Percentiles rank a stretch among this genome's conserved stretches.
These are phyloP conservation scores for Parochlus steinenii DNA, from an alignment of 2,888 invertebrate species.

Conservation along the genomic window DNA sequence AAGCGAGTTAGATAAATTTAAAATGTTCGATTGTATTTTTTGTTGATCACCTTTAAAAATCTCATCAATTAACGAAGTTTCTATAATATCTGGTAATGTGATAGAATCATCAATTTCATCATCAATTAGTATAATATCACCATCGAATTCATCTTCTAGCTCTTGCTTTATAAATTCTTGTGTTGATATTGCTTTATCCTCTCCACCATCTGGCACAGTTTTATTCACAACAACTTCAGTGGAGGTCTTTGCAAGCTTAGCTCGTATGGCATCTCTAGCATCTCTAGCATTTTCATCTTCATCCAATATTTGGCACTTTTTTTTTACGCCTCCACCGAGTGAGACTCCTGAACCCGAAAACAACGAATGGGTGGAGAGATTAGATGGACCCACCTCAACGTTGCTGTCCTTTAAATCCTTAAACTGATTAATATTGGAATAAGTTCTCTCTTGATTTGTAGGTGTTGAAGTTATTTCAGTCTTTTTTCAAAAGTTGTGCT, in stretches of 20 bases:
- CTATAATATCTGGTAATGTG: slow-evolving; percentile 11
- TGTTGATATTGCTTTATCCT: background rate
- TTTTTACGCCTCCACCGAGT: no score
- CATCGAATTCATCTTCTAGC: slow-evolving; percentile 14
- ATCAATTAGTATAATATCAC: slow-evolving; percentile 25
- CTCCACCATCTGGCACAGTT: background rate
- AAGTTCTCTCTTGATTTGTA: background rate
- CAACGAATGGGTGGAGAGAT: background rate
- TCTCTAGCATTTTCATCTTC: no score
- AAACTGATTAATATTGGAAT: background rate
- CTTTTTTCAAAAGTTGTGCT: background rate
- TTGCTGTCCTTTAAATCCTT: no score
- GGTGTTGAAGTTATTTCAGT: background rate
- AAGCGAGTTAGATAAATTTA: no score
- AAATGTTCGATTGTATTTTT: no score
- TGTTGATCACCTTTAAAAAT: no score
- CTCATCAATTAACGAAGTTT: no score
- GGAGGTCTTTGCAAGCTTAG: background rate
- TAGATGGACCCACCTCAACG: background rate
- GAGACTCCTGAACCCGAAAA: no score
- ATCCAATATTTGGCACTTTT: background rate
- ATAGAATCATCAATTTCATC: slow-evolving; percentile 19
- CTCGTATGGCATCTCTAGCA: no score
- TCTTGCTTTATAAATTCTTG: slow-evolving; percentile 1
- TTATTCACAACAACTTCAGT: background rate